Conservation (phyloP, 2,113 vertebrate species). For the Galeopterus variegatus region DNA sequence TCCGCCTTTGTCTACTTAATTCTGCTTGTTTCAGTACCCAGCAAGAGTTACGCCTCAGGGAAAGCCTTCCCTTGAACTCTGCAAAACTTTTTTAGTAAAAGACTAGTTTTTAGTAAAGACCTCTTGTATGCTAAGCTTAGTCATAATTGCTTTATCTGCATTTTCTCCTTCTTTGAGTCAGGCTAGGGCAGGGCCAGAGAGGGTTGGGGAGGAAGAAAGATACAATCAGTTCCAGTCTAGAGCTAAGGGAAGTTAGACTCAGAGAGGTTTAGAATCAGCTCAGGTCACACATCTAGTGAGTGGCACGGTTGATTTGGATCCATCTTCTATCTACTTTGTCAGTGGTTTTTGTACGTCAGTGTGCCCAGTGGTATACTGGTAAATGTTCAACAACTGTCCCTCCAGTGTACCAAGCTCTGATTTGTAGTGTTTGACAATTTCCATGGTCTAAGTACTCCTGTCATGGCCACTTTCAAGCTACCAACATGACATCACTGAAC, state of each 20-base stretch:
- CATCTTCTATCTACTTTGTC: not conserved
- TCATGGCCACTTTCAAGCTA: not conserved
- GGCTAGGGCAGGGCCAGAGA: not conserved
- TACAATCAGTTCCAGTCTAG: not conserved
- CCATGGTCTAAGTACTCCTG: not conserved
- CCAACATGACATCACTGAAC: not conserved
- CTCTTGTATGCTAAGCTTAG: not conserved
- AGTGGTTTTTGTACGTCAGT: not conserved
- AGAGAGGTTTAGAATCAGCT: not conserved
- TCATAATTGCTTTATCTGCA: not conserved
- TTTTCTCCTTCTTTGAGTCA: not conserved
- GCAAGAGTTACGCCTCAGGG: not conserved
- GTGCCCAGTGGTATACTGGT: not conserved
- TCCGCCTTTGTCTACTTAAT: not conserved
- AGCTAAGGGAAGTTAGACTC: not conserved
- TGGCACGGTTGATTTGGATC: not conserved
- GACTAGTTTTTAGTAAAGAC: not conserved
- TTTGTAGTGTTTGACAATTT: not conserved
- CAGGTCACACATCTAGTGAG: not conserved
- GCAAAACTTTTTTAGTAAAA: not conserved
- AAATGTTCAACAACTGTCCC: not conserved
- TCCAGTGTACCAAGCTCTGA: not conserved
- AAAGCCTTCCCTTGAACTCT: not conserved
- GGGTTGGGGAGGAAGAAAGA: not conserved
- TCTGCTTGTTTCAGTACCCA: not conserved